Base-by-base conservation (phyloP, 2,888 invertebrate genomes). In the Hybos culiciformis region DNA sequence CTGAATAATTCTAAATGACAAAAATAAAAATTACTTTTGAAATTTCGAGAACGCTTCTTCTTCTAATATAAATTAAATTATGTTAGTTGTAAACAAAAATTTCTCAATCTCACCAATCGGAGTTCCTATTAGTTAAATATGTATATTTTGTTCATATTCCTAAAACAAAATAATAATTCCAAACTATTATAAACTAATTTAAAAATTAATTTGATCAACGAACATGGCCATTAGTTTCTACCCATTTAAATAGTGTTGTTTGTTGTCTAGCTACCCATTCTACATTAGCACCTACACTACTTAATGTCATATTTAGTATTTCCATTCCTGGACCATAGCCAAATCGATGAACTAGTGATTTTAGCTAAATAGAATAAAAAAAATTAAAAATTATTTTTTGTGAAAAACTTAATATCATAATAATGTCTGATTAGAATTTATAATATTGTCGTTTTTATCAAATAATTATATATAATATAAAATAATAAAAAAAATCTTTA, bases 241-340 rank as follows among this genome's bases (percentile, higher is more conserved):
- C 60, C 67, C 67, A 67, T 56, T 60, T 61, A 51, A 63, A 67
- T 49, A 67, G 54, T 49, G 67, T 57, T 37, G 59, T 56, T 50
- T 67, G 67, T 15, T 67, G 63, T 48, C 60, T 50, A 21, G 62
- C 58, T 44, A 67, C 65, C 67, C 67, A 67, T 52, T 67, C 66
- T 29, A 66, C 67, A 50, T 67, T 67, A 18, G 67, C 63, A 43
- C 65, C 66, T 17, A 67, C 66, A 48, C 63, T 65, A 50, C 63
- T 60, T 19, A 66, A 53, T 21, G 67, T 66, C 67, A 67, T 67
- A 43, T 65, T 66, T 19, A 67, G 55, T 46, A 66, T 56, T 38
- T 62, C 53, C 60, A 66, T 60, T 20, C 67, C 67, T 23, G 58
- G 62, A n/a, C 67, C 67, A 37, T 61, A 56, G n/a, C 67, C 67